Conservation (phyloP, 2,797 vertebrate species). For the Poecilia velifera region DNA sequence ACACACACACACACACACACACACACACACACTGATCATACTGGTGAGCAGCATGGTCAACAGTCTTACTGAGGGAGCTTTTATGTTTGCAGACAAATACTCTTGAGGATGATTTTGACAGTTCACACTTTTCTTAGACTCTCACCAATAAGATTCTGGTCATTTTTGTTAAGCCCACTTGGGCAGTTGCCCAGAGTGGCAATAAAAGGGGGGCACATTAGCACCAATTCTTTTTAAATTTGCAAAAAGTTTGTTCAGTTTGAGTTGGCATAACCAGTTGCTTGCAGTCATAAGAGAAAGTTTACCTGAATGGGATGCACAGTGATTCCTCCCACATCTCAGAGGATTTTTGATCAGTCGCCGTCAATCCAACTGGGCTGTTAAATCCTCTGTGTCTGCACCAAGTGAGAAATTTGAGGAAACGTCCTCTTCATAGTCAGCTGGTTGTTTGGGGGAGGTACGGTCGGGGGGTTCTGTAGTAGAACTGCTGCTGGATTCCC, state of each 20-base stretch:
- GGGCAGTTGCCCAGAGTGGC: not conserved
- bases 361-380: not conserved
- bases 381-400: not conserved
- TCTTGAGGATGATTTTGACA: not conserved
- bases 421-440: not conserved
- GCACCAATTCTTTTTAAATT: not conserved
- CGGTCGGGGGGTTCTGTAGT: not conserved
- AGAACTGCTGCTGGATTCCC: not conserved
- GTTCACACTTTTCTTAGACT: not conserved
- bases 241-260: not conserved
- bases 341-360: not conserved
- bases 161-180: not conserved
- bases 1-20: not conserved
- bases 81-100: slow-evolving; percentile 6
- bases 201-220: not conserved
- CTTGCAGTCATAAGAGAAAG: not conserved
- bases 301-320: not conserved
- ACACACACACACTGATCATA: not conserved
- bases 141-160: not conserved
- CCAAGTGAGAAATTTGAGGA: not conserved
- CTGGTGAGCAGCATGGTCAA: slow-evolving; percentile 7
- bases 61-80: not conserved
- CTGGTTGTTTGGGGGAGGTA: not conserved
- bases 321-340: not conserved
- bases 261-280: not conserved